A percentile compares a stretch with the other conserved stretches of the same genome.
Evolutionary conservation across 2,888 invertebrate species (phyloP).

Genomic region (Pachycephus smyrnensis): DNA sequence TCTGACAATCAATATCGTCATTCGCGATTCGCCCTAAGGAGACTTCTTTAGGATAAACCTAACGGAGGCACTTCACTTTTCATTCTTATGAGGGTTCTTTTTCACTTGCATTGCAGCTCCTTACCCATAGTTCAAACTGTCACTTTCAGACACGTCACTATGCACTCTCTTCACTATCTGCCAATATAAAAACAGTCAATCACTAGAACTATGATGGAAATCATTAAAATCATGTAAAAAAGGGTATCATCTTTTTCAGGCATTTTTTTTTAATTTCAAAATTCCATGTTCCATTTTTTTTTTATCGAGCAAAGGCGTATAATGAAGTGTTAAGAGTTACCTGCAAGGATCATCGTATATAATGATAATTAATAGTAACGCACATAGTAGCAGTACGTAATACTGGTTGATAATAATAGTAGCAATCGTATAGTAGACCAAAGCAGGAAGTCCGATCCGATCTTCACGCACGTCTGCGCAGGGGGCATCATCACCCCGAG

Average conservation of each 20-base stretch:
- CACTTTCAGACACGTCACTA: neutral
- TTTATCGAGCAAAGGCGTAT: neutral
- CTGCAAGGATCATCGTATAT: neutral
- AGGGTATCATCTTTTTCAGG: too few relatives aligned
- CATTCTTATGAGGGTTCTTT: neutral
- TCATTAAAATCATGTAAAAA: too few relatives aligned
- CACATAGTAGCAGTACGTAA: neutral
- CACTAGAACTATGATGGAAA: neutral
- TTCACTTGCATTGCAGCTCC: neutral
- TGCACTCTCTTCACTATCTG: neutral
- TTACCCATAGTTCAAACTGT: neutral
- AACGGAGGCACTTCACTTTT: neutral
- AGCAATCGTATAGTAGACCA: neutral
- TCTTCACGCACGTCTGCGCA: slow-evolving; percentile 24
- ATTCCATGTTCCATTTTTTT: neutral
- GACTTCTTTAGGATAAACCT: neutral
- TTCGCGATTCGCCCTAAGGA: slow-evolving; percentile 7
- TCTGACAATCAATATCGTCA: slow-evolving; percentile 42
- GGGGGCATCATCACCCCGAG: slow-evolving; percentile 38
- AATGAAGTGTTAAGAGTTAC: neutral
- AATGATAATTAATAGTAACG: neutral
- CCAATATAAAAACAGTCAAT: neutral
- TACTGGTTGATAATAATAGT: neutral
- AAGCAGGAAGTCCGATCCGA: slow-evolving; percentile 13
- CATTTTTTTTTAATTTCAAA: neutral